Evolutionary conservation across 2,888 invertebrate genomes (phyloP), one percentile per base, ranked within the genome.

Genomic region (Latrodectus elegans): DNA sequence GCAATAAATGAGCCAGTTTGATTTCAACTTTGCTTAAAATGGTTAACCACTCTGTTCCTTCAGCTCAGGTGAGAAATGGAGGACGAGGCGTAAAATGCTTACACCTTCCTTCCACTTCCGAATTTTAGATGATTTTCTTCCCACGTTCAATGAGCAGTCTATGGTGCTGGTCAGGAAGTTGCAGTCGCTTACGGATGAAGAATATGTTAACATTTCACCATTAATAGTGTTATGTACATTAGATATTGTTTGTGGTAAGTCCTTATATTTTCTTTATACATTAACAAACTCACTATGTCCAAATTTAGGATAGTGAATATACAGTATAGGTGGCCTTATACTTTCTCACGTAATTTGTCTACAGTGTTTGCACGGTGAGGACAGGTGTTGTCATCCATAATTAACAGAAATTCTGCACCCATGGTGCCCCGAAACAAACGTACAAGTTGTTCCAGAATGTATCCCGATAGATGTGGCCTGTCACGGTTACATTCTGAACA

Each of bases 91-190:
- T 0, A 90, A 90, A 68, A 77, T 90, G 17, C 79, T 90, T 11
- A 90, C 90, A 0, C 90, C 90, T 4, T 89, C 90, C n/a, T 90
- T 90, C 70, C 90, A 90, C 70, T 90, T 90, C 76, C 73, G 88
- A 12, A 90, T 90, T 10, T 60, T 90, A 1, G 89, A 90, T 12
- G 86, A 88, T 26, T 90, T 90, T 68, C 26, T 90, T 12, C 90
- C 90, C 0, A 88, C 90, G 11, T 90, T 90, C 53, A 84, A 90
- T n/a, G 88, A 90, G 17, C 90, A 90, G 22, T 87, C 89, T 1
- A 49, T 78, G 22, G 53, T 88, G 15, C 72, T 90, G 74, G 85
- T 89, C 0, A 53, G 84, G 12, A 82, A 78, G 17, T 22, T 84
- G 14, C 17, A 72, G 9, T 14, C 74, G 3, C 11, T 64, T 8